Evolutionary conservation across 2,888 invertebrate species (phyloP).

Genomic region (Pristionchus arcanus): DNA sequence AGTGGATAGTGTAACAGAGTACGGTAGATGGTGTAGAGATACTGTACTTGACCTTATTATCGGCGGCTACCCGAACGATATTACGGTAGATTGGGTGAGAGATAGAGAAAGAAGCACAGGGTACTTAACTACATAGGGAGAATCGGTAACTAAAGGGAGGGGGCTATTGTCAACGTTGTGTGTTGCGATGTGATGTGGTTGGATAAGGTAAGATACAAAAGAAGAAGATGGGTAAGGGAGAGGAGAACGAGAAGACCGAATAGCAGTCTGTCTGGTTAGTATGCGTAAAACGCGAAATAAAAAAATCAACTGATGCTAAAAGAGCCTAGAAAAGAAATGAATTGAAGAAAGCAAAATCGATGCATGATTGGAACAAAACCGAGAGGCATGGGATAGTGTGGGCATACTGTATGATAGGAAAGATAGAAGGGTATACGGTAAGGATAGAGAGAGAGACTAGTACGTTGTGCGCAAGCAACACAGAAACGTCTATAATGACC

Average conservation of each 20-base stretch:
- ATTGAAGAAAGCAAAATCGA: constrained; percentile 41
- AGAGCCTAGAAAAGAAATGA: constrained; percentile 45
- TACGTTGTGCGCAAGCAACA: constrained; percentile 27
- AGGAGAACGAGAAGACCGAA: constrained; percentile 17
- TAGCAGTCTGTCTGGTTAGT: constrained; percentile 33
- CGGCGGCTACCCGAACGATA: constrained; percentile 21
- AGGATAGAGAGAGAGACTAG: constrained; percentile 29
- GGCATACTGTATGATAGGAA: constrained; percentile 38
- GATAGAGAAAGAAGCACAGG: constrained; percentile 9
- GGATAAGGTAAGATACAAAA: background rate
- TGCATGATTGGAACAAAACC: constrained; percentile 14
- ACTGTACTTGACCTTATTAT: constrained; percentile 36
- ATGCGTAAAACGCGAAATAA: constrained; percentile 42
- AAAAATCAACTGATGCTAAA: constrained; percentile 1
- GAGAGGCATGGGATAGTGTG: constrained; percentile 33
- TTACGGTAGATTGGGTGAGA: constrained; percentile 30
- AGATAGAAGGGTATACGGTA: constrained; percentile 43
- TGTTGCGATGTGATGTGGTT: constrained; percentile 37
- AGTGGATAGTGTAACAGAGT: constrained; percentile 30
- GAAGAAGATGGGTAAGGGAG: background rate
- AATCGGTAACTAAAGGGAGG: constrained; percentile 11
- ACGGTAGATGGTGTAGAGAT: constrained; percentile 38
- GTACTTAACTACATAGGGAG: background rate
- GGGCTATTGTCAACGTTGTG: constrained; percentile 47
- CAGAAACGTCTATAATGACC: constrained; percentile 40